These are phyloP conservation scores for Halcyon smyrnensis DNA, from an alignment of 2,797 vertebrate species.

Conservation along the genomic window DNA sequence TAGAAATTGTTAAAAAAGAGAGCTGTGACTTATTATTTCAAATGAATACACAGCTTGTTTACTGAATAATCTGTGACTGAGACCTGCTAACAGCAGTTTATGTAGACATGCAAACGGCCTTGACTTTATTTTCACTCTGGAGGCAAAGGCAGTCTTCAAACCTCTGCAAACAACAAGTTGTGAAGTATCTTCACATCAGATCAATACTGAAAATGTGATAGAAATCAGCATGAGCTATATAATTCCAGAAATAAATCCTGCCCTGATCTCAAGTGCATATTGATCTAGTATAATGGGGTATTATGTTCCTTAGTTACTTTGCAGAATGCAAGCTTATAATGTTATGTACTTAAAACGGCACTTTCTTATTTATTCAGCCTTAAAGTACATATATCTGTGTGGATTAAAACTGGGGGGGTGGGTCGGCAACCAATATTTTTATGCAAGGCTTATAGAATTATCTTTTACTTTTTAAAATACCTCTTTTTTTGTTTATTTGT, in stretches of 20 bases:
- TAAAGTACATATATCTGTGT: background rate
- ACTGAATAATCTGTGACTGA: slow-evolving; percentile 17
- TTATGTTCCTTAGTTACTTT: slow-evolving; percentile 56
- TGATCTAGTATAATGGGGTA: slow-evolving; percentile 36
- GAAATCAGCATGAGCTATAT: slow-evolving; percentile 32
- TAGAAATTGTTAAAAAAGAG: slow-evolving; percentile 22
- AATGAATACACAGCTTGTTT: slow-evolving; percentile 4
- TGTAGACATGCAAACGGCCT: slow-evolving; percentile 5
- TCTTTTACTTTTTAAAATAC: background rate
- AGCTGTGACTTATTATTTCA: background rate
- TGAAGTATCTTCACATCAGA: slow-evolving; percentile 36
- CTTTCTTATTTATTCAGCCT: background rate
- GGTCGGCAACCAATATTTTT: background rate
- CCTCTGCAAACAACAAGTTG: background rate
- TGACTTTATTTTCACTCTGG: slow-evolving; percentile 54
- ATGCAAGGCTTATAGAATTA: background rate
- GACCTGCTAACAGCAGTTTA: slow-evolving; percentile 32
- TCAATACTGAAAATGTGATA: slow-evolving; percentile 66
- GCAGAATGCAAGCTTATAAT: background rate
- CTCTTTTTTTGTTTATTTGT: background rate
- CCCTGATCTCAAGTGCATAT: slow-evolving; percentile 15
- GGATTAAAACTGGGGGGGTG: background rate
- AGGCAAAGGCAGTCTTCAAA: slow-evolving; percentile 5
- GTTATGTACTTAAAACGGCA: slow-evolving; percentile 15
- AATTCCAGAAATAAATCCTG: slow-evolving; percentile 32